Evolutionary conservation across 2,113 vertebrate species (phyloP).

Genomic region (Boulengeromyrus knoepffleri): DNA sequence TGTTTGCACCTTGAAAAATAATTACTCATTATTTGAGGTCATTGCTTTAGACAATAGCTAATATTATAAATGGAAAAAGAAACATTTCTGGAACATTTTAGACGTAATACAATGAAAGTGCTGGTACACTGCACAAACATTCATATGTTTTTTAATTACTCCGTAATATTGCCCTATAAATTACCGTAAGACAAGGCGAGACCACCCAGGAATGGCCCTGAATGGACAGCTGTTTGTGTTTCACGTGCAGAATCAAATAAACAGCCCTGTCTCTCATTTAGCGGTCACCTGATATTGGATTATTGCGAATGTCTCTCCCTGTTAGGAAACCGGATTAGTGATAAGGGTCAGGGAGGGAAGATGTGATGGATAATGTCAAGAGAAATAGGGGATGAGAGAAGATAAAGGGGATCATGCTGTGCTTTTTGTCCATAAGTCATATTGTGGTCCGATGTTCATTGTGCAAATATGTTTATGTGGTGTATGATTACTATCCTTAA

Average conservation of each 20-base stretch:
- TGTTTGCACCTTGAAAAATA: not conserved
- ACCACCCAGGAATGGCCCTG: slow-evolving; percentile 15
- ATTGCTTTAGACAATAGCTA: not conserved
- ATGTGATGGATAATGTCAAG: not conserved
- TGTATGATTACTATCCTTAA: not conserved
- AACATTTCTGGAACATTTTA: not conserved
- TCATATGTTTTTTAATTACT: not conserved
- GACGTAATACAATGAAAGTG: not conserved
- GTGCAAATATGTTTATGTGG: slow-evolving; percentile 6
- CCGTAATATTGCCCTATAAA: not conserved
- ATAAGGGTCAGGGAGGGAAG: slow-evolving; percentile 8
- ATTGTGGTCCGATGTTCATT: slow-evolving; percentile 1
- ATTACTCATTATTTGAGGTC: not conserved
- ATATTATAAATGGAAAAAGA: not conserved
- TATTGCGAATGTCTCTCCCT: slow-evolving; percentile 9
- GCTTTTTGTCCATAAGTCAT: not conserved
- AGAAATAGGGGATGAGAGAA: not conserved
- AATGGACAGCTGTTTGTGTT: slow-evolving; percentile 13
- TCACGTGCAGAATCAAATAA: slow-evolving; percentile 14
- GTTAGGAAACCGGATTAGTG: not conserved
- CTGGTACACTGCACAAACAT: not conserved
- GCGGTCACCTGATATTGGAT: slow-evolving; percentile 10
- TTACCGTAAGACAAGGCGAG: not conserved
- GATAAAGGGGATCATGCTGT: not conserved
- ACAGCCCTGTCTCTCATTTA: slow-evolving; percentile 13